These are phyloP conservation scores for Anser cygnoides DNA, from an alignment of 2,113 vertebrate species.

Conservation along the genomic window DNA sequence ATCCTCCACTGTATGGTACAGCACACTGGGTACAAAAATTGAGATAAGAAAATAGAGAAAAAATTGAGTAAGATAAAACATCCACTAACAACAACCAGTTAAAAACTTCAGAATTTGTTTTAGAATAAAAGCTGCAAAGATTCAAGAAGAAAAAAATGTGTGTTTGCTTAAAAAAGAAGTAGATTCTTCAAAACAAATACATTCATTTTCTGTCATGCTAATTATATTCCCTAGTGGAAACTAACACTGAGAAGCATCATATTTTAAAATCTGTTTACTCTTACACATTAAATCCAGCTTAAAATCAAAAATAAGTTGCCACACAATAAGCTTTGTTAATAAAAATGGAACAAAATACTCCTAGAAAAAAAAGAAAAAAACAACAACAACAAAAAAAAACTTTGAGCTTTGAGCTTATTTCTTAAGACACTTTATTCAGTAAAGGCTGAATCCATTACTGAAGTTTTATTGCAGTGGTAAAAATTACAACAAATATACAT, in stretches of 20 bases:
- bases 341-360: not conserved
- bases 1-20: not conserved
- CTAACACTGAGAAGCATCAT: not conserved
- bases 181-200: not conserved
- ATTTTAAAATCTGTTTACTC: not conserved
- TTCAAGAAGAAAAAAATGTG: not conserved
- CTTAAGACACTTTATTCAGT: constrained; percentile 7
- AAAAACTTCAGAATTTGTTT: not conserved
- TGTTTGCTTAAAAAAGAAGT: not conserved
- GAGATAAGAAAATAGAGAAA: not conserved
- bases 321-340: not conserved
- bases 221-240: not conserved
- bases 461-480: not conserved
- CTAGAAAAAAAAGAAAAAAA: not conserved
- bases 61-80: not conserved
- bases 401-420: not conserved
- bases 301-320: not conserved
- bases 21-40: not conserved
- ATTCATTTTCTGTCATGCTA: not conserved
- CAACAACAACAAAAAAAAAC: not conserved
- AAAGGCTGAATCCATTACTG: not conserved
- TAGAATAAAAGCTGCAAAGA: not conserved
- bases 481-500: not conserved
- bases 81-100: not conserved
- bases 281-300: not conserved